These are phyloP conservation scores for Caenorhabditis sp. DNA, from an alignment of 2,888 invertebrate genomes.

Conservation along the genomic window DNA sequence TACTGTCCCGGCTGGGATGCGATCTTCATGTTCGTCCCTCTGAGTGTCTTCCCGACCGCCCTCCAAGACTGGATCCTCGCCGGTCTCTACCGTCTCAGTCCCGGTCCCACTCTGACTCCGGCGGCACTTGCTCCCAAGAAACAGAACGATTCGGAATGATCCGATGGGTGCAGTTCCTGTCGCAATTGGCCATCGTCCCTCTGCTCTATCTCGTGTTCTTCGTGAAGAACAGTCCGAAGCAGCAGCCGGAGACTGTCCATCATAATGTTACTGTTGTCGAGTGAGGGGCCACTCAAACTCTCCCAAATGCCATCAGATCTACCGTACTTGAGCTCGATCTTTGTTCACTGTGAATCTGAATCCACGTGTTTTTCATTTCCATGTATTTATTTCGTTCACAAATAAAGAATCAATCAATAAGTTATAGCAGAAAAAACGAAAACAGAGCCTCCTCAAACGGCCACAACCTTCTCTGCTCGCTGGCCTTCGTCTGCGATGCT, in stretches of 20 bases:
- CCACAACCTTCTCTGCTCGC: slow-evolving; percentile 45
- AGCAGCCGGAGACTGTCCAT: neutral
- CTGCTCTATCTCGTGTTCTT: slow-evolving; percentile 40
- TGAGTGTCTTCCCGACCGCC: slow-evolving; percentile 67
- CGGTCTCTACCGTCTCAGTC: slow-evolving; percentile 62
- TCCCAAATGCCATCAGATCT: neutral
- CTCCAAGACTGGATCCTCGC: slow-evolving; percentile 64
- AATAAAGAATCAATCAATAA: slow-evolving; percentile 20
- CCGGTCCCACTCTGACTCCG: slow-evolving; percentile 67
- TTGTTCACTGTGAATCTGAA: neutral
- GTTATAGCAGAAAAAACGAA: neutral
- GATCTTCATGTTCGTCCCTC: slow-evolving; percentile 71
- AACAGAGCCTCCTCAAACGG: slow-evolving; percentile 2
- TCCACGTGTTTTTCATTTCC: neutral
- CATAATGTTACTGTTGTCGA: slow-evolving; percentile 40
- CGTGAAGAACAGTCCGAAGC: slow-evolving; percentile 31
- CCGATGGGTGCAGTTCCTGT: slow-evolving; percentile 29
- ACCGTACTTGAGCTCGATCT: slow-evolving; percentile 49
- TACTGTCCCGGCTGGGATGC: slow-evolving; percentile 74
- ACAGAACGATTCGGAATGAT: neutral
- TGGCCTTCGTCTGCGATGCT: slow-evolving; percentile 25
- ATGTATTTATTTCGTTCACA: slow-evolving; percentile 10
- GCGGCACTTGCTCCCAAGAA: slow-evolving; percentile 16
- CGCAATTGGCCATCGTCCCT: slow-evolving; percentile 40
- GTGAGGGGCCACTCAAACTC: neutral